Conservation (phyloP, 64 coral and sea anemone species). For the Montipora sp. region DNA sequence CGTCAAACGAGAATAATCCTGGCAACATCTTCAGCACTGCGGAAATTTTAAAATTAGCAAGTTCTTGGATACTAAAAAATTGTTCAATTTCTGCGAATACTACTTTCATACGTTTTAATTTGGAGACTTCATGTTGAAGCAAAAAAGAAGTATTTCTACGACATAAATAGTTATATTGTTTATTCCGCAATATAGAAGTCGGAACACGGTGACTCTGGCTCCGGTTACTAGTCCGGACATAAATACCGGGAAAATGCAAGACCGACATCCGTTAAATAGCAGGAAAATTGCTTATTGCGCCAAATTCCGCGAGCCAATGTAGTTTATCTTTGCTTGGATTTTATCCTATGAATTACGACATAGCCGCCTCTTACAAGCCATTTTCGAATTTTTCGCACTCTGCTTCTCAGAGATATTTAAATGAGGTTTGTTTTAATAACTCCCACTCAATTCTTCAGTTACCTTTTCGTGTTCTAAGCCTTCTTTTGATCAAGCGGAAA, state of each 20-base stretch:
- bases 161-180: background rate
- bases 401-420: background rate
- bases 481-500: background rate
- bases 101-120: too few species aligned
- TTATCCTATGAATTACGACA: background rate
- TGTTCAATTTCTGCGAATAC: too few species aligned
- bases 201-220: background rate
- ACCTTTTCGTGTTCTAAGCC: too few species aligned
- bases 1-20: too few species aligned
- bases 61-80: too few species aligned
- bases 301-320: background rate
- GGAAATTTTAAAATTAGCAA: too few species aligned
- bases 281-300: background rate
- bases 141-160: too few species aligned
- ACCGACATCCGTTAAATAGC: background rate
- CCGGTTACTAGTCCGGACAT: background rate
- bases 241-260: background rate
- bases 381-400: background rate
- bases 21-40: too few species aligned
- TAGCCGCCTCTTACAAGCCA: background rate
- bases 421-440: background rate
- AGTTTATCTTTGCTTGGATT: background rate
- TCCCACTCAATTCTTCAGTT: background rate
- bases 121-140: too few species aligned
- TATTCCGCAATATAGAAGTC: background rate